Evolutionary conservation across 1,140 invertebrate species (phyloP), one percentile per base, ranked within the genome.

Genomic region (Drosophila kepulauana): DNA sequence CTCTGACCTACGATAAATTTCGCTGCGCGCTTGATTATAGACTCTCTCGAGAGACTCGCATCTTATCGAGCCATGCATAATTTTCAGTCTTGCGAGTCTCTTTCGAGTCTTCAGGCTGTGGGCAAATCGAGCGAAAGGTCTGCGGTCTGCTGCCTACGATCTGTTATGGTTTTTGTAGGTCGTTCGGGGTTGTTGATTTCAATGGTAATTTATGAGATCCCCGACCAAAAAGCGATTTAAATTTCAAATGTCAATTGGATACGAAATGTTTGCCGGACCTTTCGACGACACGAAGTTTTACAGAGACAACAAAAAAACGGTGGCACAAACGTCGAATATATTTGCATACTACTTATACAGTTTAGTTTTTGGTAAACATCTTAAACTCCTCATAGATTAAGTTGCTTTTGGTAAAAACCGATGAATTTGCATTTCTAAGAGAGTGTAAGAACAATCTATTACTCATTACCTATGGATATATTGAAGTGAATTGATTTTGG

Each of bases 1-100:
- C 84, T 86, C 80, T 86, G 82, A 86, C 82, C 82, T 88, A 86
- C 72, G 82, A 73, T 79, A 86, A 75, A 76, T 79, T 79, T 73
- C 73, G 76, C 72, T 87, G 58, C 67, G 43, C 68, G 82, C 80
- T 78, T 86, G 76, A 86, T 86, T 86, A 86, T 74, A 76, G 33
- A 75, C 58, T 75, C 67, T 70, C 20, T 25, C 45, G 25, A 25
- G 59, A 69, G 46, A 71, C 67, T 77, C 76, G 51, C 59, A 54
- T 77, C 66, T 70, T 30, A 75, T 48, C 68, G 57, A 67, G 68
- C 48, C 82, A 82, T 76, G 70, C 78, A 85, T 85, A 85, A 85
- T 81, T 86, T 80, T 61, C 15, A 33, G 15, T 57, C 35, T 1
- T 11, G 1, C 2, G 35, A 38, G 7, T 38, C 8, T 38, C 10